Conservation (phyloP, 1,140 invertebrate genomes). For the Marisa cornuarietis region DNA sequence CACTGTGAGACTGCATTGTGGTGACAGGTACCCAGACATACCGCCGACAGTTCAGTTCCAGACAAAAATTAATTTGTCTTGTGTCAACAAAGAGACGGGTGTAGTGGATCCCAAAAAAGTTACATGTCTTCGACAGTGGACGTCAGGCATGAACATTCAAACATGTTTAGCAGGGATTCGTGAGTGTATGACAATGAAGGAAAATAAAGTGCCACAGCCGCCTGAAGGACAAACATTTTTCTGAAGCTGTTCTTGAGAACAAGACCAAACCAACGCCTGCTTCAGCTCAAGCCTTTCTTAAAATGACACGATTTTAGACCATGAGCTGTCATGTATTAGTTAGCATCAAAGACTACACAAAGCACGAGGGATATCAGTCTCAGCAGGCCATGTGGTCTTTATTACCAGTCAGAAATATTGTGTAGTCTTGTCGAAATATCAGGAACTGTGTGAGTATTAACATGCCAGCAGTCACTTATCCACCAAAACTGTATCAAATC, state of each 20-base stretch:
- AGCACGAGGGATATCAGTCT: too few relatives aligned
- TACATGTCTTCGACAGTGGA: slow-evolving; percentile 67
- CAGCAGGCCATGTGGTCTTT: too few relatives aligned
- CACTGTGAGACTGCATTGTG: slow-evolving; percentile 97
- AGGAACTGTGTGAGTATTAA: too few relatives aligned
- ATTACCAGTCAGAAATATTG: too few relatives aligned
- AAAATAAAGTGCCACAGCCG: slow-evolving; percentile 80
- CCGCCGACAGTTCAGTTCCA: slow-evolving; percentile 94
- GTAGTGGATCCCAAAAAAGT: slow-evolving; percentile 30
- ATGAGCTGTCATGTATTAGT: too few relatives aligned
- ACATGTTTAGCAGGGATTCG: slow-evolving; percentile 90
- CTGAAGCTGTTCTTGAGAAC: neutral
- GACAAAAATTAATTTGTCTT: slow-evolving; percentile 98
- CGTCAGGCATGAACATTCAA: slow-evolving; percentile 83
- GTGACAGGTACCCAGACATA: slow-evolving; percentile 94
- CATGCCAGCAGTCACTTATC: too few relatives aligned
- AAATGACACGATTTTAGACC: too few relatives aligned
- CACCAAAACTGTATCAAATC: too few relatives aligned
- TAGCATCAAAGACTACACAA: too few relatives aligned
- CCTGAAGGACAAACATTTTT: slow-evolving; percentile 47
- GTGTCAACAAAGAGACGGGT: slow-evolving; percentile 76
- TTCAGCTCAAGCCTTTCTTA: too few relatives aligned
- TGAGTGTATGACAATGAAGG: slow-evolving; percentile 89
- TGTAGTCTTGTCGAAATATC: too few relatives aligned
- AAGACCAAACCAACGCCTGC: too few relatives aligned